Conservation (phyloP, 2,888 invertebrate species). For the Cenopis cana region DNA sequence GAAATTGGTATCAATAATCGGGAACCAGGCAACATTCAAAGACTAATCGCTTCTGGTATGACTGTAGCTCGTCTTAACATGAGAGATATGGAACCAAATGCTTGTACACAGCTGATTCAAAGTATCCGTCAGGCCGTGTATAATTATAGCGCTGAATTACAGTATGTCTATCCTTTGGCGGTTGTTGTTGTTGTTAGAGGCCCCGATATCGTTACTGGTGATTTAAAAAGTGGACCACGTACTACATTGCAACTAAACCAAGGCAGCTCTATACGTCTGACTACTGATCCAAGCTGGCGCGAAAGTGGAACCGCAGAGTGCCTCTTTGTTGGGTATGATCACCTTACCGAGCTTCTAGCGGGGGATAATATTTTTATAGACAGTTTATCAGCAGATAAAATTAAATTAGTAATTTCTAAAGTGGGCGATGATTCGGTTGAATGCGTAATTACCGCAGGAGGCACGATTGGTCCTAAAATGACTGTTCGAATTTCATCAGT, state of each 20-base stretch:
- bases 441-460: constrained; percentile 82
- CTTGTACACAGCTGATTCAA: constrained; percentile 74
- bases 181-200: constrained; percentile 73
- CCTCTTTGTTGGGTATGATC: constrained; percentile 83
- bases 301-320: constrained; percentile 83
- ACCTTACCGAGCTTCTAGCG: constrained; percentile 77
- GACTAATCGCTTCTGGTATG: constrained; percentile 78
- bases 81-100: constrained; percentile 73
- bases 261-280: constrained; percentile 74
- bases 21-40: constrained; percentile 73
- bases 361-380: constrained; percentile 82
- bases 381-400: constrained; percentile 67
- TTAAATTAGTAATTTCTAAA: constrained; percentile 67
- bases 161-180: constrained; percentile 80
- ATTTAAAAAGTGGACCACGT: constrained; percentile 70
- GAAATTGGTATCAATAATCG: constrained; percentile 71
- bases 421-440: constrained; percentile 78
- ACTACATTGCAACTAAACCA: constrained; percentile 67
- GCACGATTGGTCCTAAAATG: constrained; percentile 80
- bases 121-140: constrained; percentile 78
- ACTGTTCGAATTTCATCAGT: constrained; percentile 81
- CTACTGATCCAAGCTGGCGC: constrained; percentile 81
- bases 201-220: constrained; percentile 76
- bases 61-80: constrained; percentile 77
- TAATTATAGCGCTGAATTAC: constrained; percentile 77